These are phyloP conservation scores for Dicrurus megarhynchus DNA, from an alignment of 2,113 vertebrate species.

Conservation along the genomic window DNA sequence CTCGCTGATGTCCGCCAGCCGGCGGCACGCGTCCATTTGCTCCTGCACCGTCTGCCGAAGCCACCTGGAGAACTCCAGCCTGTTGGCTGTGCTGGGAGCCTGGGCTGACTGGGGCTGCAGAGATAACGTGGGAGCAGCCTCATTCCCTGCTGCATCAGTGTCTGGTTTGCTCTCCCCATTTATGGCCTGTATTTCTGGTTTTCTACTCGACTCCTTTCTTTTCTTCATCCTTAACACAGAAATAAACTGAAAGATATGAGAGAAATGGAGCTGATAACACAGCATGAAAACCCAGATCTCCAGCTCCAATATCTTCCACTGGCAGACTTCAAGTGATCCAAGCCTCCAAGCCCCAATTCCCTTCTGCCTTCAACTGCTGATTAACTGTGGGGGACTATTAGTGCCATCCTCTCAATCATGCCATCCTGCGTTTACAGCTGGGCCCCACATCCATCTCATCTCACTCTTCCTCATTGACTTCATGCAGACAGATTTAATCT, in stretches of 20 bases:
- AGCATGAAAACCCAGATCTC: neutral
- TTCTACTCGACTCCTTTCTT: slow-evolving; percentile 14
- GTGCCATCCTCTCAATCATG: neutral
- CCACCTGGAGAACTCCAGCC: slow-evolving; percentile 27
- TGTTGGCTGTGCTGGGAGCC: slow-evolving; percentile 18
- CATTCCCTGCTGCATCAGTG: neutral
- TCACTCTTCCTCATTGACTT: neutral
- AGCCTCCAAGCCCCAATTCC: neutral
- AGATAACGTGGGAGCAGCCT: neutral
- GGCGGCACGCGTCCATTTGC: slow-evolving; percentile 74
- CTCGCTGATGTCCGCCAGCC: slow-evolving; percentile 66
- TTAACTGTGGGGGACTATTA: neutral
- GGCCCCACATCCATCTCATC: neutral
- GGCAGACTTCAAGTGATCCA: neutral
- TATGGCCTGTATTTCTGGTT: neutral
- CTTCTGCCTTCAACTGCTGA: neutral
- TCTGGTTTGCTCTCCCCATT: neutral
- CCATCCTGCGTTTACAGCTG: neutral
- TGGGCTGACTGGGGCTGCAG: neutral
- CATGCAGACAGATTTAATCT: neutral
- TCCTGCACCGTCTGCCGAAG: slow-evolving; percentile 72
- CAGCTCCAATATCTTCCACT: neutral
- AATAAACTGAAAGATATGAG: slow-evolving; percentile 74
- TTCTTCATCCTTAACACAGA: slow-evolving; percentile 81
- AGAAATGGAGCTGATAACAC: neutral